A percentile compares a stretch with the other conserved stretches of the same genome.
Conservation (phyloP, 2,888 invertebrate species). For the Tridacna gigas region DNA sequence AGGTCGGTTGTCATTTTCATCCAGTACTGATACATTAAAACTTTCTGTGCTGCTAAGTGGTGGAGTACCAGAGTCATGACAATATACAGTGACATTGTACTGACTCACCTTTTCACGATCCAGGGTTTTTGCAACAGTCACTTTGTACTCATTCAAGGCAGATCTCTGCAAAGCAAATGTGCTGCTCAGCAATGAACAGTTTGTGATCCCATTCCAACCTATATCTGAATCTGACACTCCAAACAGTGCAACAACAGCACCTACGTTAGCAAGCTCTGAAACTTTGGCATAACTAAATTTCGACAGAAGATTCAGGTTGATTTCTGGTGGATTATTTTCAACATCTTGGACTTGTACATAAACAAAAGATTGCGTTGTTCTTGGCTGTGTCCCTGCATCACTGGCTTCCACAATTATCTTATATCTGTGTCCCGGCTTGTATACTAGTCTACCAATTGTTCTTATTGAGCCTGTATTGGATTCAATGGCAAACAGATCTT, state of each 20-base stretch:
- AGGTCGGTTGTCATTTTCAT: constrained; percentile 82
- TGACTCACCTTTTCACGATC: constrained; percentile 76
- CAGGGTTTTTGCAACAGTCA: constrained; percentile 73
- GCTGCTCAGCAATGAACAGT: constrained; percentile 64
- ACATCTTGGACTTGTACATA: constrained; percentile 89
- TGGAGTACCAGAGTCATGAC: constrained; percentile 79
- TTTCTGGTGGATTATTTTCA: constrained; percentile 96
- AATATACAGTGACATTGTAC: constrained; percentile 76
- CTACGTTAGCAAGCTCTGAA: constrained; percentile 76
- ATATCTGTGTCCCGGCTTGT: constrained; percentile 70
- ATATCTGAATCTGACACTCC: constrained; percentile 80
- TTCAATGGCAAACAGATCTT: constrained; percentile 71
- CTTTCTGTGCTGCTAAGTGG: constrained; percentile 70
- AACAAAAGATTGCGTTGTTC: constrained; percentile 73
- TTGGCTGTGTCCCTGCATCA: constrained; percentile 73
- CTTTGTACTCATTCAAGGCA: constrained; percentile 73
- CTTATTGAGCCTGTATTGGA: constrained; percentile 73
- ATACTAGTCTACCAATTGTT: constrained; percentile 72
- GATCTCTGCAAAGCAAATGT: constrained; percentile 73
- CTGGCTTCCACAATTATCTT: constrained; percentile 75
- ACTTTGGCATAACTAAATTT: constrained; percentile 69
- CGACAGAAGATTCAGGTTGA: constrained; percentile 69
- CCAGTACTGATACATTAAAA: constrained; percentile 77
- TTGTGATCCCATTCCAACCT: constrained; percentile 75
- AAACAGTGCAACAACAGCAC: constrained; percentile 80